These are phyloP conservation scores for Tachyglossus aculeatus DNA, from an alignment of 2,797 vertebrate genomes.

Conservation along the genomic window DNA sequence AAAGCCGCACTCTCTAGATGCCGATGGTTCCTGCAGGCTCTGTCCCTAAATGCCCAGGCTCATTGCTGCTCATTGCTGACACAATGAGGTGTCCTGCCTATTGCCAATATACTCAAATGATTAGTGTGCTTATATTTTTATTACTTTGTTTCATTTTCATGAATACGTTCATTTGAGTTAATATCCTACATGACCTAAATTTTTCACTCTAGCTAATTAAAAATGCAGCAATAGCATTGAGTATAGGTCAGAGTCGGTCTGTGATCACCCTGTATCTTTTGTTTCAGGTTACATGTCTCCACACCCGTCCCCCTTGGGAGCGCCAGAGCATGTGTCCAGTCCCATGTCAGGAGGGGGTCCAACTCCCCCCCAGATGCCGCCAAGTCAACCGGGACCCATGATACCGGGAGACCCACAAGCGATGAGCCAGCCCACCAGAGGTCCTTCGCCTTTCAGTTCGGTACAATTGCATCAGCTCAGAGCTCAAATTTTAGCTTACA, in stretches of 20 bases:
- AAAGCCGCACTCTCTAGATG: no score
- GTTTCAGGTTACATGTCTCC: conserved; percentile 92
- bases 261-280: conserved; percentile 31
- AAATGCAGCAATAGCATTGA: no score
- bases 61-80: no score
- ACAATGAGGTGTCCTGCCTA: no score
- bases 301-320: conserved; percentile 91
- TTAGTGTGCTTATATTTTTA: no score
- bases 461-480: conserved; percentile 95
- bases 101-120: no score
- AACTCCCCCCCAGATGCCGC: conserved; percentile 91
- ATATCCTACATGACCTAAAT: no score
- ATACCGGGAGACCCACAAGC: conserved; percentile 88
- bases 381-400: conserved; percentile 85
- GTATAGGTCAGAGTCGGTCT: not conserved
- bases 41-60: no score
- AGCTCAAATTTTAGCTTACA: conserved; percentile 97
- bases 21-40: no score
- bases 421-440: conserved; percentile 86
- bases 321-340: conserved; percentile 91
- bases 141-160: no score
- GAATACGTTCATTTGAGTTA: no score
- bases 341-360: conserved; percentile 94
- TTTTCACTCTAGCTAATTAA: no score
- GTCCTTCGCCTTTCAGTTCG: conserved; percentile 92